Percentiles rank a stretch among this genome's conserved stretches.
Evolutionary conservation across 2,888 invertebrate species (phyloP).

Genomic region (Onthophagus sagittarius): DNA sequence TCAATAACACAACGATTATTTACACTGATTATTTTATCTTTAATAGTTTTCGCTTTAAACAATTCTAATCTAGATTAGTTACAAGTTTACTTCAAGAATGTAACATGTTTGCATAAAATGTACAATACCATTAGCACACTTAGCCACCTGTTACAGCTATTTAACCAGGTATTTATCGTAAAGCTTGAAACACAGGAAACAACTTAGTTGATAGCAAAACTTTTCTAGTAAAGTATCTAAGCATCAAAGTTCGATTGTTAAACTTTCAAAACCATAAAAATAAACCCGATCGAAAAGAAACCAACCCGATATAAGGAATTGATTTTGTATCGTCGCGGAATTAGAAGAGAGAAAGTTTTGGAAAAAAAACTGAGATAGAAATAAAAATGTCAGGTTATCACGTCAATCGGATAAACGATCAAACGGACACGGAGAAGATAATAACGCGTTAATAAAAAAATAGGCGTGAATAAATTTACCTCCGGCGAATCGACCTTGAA

Average conservation of each 20-base stretch:
- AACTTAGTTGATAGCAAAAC: background rate
- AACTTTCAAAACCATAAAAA: background rate
- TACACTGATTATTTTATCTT: no score
- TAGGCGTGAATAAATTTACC: background rate
- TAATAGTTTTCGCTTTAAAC: background rate
- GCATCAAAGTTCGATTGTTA: background rate
- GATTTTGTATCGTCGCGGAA: background rate
- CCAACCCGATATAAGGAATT: background rate
- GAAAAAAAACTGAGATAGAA: background rate
- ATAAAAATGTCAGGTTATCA: no score
- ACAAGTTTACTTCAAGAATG: background rate
- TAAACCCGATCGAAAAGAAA: background rate
- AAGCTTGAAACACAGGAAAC: background rate
- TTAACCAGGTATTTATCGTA: background rate
- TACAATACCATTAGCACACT: background rate
- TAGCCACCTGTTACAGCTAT: background rate
- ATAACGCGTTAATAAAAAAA: background rate
- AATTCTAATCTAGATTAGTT: background rate
- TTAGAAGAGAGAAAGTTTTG: background rate
- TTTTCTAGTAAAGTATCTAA: background rate
- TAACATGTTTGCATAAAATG: background rate
- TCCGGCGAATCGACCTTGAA: constrained; percentile 4
- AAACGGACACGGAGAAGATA: background rate
- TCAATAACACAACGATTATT: background rate
- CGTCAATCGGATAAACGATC: no score